phyloP scores from a whole-genome alignment of 2,113 vertebrate genomes.

The Bothrops jararaca region DNA sequence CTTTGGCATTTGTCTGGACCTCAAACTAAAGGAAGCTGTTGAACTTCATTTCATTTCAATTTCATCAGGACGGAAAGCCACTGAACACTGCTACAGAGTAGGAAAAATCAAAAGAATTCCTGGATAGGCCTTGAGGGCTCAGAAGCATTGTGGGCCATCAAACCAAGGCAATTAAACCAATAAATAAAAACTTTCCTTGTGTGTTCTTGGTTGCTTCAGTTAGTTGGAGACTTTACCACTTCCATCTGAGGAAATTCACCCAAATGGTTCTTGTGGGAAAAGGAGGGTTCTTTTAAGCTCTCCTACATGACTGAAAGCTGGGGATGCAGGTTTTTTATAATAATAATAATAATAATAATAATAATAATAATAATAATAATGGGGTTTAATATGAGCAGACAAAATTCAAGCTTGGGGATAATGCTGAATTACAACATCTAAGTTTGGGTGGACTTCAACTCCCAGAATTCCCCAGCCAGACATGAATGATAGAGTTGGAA shows the following conservation, averaged over 20 bases:
- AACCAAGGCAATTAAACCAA: not conserved
- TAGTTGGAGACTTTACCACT: not conserved
- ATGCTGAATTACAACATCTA: not conserved
- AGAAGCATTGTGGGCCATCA: not conserved
- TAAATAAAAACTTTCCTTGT: not conserved
- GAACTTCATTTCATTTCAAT: not conserved
- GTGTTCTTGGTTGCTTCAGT: not conserved
- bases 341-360: not conserved
- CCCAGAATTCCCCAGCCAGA: no score
- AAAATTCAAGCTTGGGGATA: not conserved
- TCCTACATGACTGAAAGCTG: not conserved
- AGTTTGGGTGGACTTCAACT: not conserved
- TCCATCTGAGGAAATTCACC: not conserved
- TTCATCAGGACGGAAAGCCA: not conserved
- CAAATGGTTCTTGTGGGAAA: fast-evolving
- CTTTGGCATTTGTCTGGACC: not conserved
- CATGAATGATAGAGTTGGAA: no score
- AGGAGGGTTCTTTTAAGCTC: not conserved
- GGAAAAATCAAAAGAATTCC: not conserved
- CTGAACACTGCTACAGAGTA: not conserved
- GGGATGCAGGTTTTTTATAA: not conserved
- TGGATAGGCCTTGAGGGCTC: not conserved
- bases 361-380: not conserved
- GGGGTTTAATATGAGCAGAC: not conserved
- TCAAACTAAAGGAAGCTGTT: not conserved